Evolutionary conservation across 2,113 vertebrate genomes (phyloP).

Genomic region (Cinclus cinclus): DNA sequence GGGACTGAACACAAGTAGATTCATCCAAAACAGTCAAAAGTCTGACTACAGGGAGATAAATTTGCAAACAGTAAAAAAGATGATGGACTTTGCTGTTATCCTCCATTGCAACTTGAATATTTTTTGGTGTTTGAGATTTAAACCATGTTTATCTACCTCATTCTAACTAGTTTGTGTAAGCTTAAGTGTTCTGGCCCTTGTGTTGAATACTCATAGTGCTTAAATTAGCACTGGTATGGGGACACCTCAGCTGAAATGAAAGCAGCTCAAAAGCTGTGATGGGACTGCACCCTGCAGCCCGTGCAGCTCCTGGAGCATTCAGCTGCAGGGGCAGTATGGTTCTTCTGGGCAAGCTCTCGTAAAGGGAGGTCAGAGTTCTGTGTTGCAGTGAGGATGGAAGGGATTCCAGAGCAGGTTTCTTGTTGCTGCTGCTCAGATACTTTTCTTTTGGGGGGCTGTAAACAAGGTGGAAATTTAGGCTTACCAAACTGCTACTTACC

Average conservation of each 20-base stretch:
- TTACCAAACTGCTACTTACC: background rate
- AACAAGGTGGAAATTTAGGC: background rate
- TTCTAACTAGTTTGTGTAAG: background rate
- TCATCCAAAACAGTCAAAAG: background rate
- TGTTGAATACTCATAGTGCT: background rate
- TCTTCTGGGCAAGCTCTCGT: background rate
- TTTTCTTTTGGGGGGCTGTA: background rate
- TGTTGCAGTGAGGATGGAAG: background rate
- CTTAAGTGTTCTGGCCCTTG: background rate
- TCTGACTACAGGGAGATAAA: background rate
- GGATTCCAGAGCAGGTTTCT: background rate
- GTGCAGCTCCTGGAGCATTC: accelerated
- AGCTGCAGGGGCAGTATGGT: background rate
- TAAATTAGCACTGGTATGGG: background rate
- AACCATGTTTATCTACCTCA: background rate
- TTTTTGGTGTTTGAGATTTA: background rate
- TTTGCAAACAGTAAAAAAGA: background rate
- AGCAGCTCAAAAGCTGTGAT: background rate
- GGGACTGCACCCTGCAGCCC: background rate
- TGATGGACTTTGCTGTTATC: background rate
- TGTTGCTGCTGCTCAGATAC: background rate
- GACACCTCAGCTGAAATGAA: background rate
- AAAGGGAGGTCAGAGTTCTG: background rate
- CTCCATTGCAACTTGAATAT: background rate
- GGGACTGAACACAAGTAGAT: background rate